Conservation (phyloP, 2,797 vertebrate species). For the Antrozous pallidus region DNA sequence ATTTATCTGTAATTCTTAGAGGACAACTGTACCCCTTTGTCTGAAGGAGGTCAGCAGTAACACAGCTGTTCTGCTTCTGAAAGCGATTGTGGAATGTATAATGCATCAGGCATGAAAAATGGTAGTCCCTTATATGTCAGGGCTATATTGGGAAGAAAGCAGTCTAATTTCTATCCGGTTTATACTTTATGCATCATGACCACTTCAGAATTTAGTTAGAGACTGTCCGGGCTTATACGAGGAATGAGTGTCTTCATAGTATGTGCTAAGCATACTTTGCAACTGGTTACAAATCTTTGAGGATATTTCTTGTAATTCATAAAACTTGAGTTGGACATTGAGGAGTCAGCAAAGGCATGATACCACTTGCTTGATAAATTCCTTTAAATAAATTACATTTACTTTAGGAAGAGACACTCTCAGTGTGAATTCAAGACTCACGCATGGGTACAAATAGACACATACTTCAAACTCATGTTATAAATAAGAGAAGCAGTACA, state of each 20-base stretch:
- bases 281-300: background rate
- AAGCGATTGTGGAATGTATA: constrained; percentile 3
- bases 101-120: constrained; percentile 4
- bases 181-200: background rate
- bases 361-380: constrained; percentile 3
- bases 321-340: constrained; percentile 29
- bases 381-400: constrained; percentile 10
- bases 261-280: background rate
- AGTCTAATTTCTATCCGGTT: background rate
- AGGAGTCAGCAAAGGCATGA: background rate
- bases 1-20: constrained; percentile 23
- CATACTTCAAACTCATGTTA: background rate
- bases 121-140: background rate
- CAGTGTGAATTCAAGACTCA: background rate
- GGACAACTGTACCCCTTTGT: constrained; percentile 1
- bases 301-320: constrained; percentile 6
- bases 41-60: background rate
- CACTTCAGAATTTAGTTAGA: constrained; percentile 30
- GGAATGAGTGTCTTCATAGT: background rate
- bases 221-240: background rate
- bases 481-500: background rate
- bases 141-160: constrained; percentile 34
- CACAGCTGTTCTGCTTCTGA: constrained; percentile 56
- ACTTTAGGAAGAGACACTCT: background rate
- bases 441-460: background rate